Conservation (phyloP, 2,113 vertebrate species). For the Uria aalge region DNA sequence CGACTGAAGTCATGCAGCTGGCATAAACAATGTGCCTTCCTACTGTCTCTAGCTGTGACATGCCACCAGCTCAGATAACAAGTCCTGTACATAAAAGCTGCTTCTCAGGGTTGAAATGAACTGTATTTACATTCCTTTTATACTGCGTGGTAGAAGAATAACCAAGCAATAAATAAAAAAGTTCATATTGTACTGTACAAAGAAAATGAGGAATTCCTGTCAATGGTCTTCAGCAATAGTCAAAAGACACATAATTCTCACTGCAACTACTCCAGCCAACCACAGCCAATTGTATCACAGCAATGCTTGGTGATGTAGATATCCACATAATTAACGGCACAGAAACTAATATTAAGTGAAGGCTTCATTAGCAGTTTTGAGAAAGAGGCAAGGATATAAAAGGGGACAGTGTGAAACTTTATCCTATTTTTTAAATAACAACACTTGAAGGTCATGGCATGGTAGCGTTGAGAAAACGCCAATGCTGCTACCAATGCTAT, state of each 20-base stretch:
- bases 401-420: background rate
- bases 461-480: background rate
- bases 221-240: background rate
- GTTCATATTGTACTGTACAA: rapidly evolving
- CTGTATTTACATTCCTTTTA: background rate
- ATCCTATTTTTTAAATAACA: background rate
- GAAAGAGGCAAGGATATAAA: background rate
- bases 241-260: background rate
- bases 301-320: background rate
- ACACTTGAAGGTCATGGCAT: background rate
- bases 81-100: background rate
- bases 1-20: background rate
- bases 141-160: background rate
- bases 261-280: background rate
- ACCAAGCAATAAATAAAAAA: background rate
- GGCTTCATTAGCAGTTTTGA: background rate
- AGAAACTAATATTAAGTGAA: background rate
- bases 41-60: background rate
- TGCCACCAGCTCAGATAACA: background rate
- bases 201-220: background rate
- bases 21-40: background rate
- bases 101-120: background rate
- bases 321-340: background rate
- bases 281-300: background rate
- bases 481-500: background rate